phyloP scores from a whole-genome alignment of 2,888 invertebrate genomes.

The Epirrhoe alternata region DNA sequence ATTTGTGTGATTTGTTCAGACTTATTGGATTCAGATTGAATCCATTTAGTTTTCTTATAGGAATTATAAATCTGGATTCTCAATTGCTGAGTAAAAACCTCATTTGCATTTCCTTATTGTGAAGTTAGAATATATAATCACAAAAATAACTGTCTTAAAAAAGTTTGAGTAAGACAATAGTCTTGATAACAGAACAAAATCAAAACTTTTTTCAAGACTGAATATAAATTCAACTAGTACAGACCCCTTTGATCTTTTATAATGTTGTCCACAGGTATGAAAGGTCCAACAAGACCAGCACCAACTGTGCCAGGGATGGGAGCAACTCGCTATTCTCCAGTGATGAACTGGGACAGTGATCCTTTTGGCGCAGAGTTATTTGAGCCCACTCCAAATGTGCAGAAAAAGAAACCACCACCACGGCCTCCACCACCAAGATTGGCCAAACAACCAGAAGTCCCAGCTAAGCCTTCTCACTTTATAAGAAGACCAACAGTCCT shows the following conservation, averaged over 20 bases:
- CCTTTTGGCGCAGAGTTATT: constrained; percentile 81
- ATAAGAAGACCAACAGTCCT: constrained; percentile 79
- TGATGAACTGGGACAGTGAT: constrained; percentile 83
- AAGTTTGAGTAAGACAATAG: too few relatives aligned
- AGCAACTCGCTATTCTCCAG: constrained; percentile 80
- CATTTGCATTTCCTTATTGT: not conserved
- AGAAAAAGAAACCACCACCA: constrained; percentile 89
- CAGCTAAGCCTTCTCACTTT: constrained; percentile 82
- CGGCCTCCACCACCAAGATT: constrained; percentile 89
- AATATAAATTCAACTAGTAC: not conserved
- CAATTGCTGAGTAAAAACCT: too few relatives aligned
- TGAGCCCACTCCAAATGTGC: constrained; percentile 73
- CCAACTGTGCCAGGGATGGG: constrained; percentile 78
- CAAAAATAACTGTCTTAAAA: too few relatives aligned
- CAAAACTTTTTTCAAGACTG: too few relatives aligned
- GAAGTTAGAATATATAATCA: not conserved
- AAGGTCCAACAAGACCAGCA: constrained; percentile 86
- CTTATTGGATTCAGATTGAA: constrained; percentile 13
- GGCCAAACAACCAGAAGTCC: constrained; percentile 70
- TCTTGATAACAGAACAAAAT: too few relatives aligned
- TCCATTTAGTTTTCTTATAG: constrained; percentile 1
- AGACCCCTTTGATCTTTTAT: constrained; percentile 1
- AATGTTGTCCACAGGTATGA: constrained; percentile 80
- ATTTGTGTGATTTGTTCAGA: constrained; percentile 8
- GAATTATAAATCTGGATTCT: not conserved